A percentile compares a stretch with the other conserved stretches of the same genome.
phyloP scores from a whole-genome alignment of 2,113 vertebrate genomes.

The Thymallus thymallus region DNA sequence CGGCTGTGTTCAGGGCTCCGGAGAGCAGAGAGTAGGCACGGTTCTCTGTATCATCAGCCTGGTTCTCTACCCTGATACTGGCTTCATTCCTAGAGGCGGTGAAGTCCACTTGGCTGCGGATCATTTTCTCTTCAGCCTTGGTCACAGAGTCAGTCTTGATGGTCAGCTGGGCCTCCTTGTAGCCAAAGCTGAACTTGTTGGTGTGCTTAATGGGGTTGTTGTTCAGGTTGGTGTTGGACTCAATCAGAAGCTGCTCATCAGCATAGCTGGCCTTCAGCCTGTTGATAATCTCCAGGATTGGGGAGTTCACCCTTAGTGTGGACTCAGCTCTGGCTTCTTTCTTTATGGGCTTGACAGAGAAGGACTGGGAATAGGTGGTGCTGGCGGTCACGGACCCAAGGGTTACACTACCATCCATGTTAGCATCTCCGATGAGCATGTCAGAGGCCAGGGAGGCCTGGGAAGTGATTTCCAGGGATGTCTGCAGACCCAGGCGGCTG shows the following conservation, averaged over 20 bases:
- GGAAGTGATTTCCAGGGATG: conserved; percentile 69
- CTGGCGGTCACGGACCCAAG: conserved; percentile 70
- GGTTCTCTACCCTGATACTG: conserved; percentile 77
- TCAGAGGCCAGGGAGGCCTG: conserved; percentile 64
- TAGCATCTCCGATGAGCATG: conserved; percentile 66
- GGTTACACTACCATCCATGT: conserved; percentile 71
- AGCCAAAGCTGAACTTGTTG: conserved; percentile 74
- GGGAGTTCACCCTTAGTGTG: conserved; percentile 76
- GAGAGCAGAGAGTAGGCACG: conserved; percentile 75
- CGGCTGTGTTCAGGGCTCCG: conserved; percentile 77
- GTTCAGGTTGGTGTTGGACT: conserved; percentile 78
- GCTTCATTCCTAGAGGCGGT: conserved; percentile 70
- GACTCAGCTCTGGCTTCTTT: conserved; percentile 73
- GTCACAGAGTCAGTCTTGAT: conserved; percentile 78
- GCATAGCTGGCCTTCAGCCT: conserved; percentile 72
- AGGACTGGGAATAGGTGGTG: conserved; percentile 69
- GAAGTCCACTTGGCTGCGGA: conserved; percentile 77
- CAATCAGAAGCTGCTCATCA: conserved; percentile 66
- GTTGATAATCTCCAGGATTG: conserved; percentile 75
- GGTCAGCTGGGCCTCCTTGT: conserved; percentile 77
- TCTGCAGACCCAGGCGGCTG: conserved; percentile 72
- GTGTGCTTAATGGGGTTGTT: conserved; percentile 76
- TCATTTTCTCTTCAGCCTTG: conserved; percentile 65
- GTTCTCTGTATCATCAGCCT: conserved; percentile 71
- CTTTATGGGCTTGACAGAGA: conserved; percentile 66